Evolutionary conservation across 1,140 invertebrate genomes (phyloP).

Genomic region (Armadillidium nasatum): DNA sequence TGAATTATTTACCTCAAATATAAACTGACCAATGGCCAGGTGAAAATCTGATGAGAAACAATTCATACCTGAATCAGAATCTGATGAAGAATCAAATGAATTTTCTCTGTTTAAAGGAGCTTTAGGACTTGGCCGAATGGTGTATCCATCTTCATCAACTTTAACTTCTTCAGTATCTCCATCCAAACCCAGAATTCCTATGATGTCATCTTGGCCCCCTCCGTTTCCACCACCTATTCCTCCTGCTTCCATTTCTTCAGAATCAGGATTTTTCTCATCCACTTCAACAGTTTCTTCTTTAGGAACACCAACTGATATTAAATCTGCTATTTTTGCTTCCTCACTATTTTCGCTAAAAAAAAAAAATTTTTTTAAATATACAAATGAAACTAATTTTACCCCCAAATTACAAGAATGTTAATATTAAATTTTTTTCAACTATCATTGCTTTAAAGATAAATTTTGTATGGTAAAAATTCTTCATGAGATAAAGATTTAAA

Average conservation of each 20-base stretch:
- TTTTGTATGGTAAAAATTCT: no score
- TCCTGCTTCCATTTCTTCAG: neutral
- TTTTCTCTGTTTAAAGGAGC: constrained; percentile 64
- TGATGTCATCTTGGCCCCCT: constrained; percentile 65
- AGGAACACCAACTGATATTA: neutral
- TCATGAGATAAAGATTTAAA: no score
- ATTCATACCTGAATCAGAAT: constrained; percentile 74
- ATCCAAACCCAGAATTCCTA: constrained; percentile 44
- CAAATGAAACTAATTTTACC: no score
- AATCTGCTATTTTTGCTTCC: constrained; percentile 30
- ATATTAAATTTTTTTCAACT: no score
- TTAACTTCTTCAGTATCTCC: constrained; percentile 58
- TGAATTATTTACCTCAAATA: no score
- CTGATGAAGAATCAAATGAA: constrained; percentile 85
- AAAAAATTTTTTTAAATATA: no score
- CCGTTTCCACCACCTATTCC: constrained; percentile 50
- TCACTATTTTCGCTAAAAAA: constrained; percentile 33
- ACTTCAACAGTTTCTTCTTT: neutral
- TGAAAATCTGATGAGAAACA: no score
- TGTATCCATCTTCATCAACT: constrained; percentile 91
- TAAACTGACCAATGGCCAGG: no score
- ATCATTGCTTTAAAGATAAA: no score
- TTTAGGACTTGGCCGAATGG: constrained; percentile 68
- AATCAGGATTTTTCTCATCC: neutral
- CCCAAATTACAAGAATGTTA: no score